Evolutionary conservation across 1,140 invertebrate genomes (phyloP).

Genomic region (Pseudobourletiella spinata): DNA sequence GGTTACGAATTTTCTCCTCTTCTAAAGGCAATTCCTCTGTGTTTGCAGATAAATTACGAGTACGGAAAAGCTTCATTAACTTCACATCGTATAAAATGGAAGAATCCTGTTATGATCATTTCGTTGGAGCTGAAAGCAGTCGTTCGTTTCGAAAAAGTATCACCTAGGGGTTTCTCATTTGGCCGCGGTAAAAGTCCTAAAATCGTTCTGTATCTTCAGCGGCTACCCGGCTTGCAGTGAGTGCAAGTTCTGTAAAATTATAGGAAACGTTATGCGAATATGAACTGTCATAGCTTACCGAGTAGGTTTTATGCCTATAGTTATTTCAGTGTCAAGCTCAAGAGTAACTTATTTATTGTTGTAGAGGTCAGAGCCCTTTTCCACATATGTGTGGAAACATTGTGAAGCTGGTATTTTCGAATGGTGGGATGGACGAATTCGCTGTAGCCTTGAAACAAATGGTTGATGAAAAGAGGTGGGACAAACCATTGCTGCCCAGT

Average conservation of each 20-base stretch:
- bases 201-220: constrained; percentile 57
- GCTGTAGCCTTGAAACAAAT: constrained; percentile 42
- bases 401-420: constrained; percentile 80
- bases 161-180: constrained; percentile 54
- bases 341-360: too few relatives aligned
- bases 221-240: too few relatives aligned
- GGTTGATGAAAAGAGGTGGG: constrained; percentile 44
- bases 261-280: constrained; percentile 11
- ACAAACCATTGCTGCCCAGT: constrained; percentile 36
- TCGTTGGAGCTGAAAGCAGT: constrained; percentile 60
- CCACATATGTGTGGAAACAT: constrained; percentile 49
- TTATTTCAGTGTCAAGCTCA: too few relatives aligned
- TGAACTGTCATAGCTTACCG: too few relatives aligned
- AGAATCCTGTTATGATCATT: constrained; percentile 57
- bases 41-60: constrained; percentile 61
- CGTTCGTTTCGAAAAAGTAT: constrained; percentile 68
- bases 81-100: constrained; percentile 71
- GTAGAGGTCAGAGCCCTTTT: constrained; percentile 19
- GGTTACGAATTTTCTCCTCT: constrained; percentile 37
- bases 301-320: too few relatives aligned
- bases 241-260: too few relatives aligned
- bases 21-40: too few relatives aligned
- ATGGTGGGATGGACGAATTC: constrained; percentile 66
- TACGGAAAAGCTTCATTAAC: constrained; percentile 71
- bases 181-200: constrained; percentile 63